Evolutionary conservation across 1,140 invertebrate genomes (phyloP).

Genomic region (Ephestia elutella): DNA sequence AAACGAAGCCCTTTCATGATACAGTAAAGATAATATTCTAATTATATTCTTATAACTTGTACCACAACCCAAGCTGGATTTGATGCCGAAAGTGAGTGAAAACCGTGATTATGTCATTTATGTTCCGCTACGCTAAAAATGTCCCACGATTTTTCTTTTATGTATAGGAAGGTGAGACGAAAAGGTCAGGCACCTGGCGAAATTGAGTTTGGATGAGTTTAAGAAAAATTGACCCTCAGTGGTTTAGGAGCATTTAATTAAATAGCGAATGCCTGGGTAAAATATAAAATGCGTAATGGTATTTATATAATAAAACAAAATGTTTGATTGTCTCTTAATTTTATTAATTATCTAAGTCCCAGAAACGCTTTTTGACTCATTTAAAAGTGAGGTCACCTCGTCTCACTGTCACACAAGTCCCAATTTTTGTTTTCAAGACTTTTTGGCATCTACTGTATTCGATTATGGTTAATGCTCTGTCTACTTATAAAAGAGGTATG

Average conservation of each 20-base stretch:
- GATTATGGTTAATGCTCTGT: too few species aligned
- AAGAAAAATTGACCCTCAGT: not conserved
- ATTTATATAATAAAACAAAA: too few species aligned
- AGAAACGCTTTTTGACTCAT: too few species aligned
- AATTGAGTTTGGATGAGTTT: not conserved
- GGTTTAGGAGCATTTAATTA: not conserved
- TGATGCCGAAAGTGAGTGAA: slow-evolving; percentile 3
- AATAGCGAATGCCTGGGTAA: too few species aligned
- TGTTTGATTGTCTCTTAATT: too few species aligned
- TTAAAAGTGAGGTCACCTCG: too few species aligned
- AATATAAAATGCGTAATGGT: too few species aligned
- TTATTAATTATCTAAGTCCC: too few species aligned
- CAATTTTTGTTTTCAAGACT: too few species aligned
- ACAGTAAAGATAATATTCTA: not conserved
- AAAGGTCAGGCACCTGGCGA: not conserved
- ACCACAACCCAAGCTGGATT: slow-evolving; percentile 35
- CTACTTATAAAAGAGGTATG: too few species aligned
- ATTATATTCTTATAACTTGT: slow-evolving; percentile 15
- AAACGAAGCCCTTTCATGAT: not conserved
- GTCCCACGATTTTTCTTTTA: slow-evolving; percentile 1
- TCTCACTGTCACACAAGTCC: too few species aligned
- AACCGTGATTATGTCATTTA: not conserved
- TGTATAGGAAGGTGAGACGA: not conserved
- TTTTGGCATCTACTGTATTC: too few species aligned
- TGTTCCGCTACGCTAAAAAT: not conserved